These are phyloP conservation scores for Osmoderma eremita DNA, from an alignment of 2,888 invertebrate genomes.

Conservation along the genomic window DNA sequence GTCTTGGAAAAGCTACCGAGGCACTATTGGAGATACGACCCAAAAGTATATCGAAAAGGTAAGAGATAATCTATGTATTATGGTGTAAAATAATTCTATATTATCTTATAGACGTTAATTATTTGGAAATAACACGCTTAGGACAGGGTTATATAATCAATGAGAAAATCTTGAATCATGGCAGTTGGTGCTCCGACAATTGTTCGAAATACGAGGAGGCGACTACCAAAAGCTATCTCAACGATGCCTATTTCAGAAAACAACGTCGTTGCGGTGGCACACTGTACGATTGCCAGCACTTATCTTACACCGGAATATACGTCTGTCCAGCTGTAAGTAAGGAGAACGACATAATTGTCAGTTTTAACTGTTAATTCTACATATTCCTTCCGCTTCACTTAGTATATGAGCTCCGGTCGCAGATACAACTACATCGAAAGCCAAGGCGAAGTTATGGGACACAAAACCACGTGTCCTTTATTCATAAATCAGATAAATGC, in stretches of 20 bases:
- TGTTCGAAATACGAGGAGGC: constrained; percentile 6
- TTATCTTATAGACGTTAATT: constrained; percentile 64
- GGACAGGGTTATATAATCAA: constrained; percentile 85
- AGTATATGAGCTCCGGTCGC: constrained; percentile 62
- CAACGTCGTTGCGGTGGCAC: background rate
- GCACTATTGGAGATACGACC: constrained; percentile 82
- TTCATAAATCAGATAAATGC: constrained; percentile 70
- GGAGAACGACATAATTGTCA: background rate
- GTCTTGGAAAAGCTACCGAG: constrained; percentile 75
- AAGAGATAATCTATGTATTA: constrained; percentile 40
- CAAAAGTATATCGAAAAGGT: constrained; percentile 54
- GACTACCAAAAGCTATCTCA: background rate
- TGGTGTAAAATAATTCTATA: background rate
- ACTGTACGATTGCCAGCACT: constrained; percentile 47
- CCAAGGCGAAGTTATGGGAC: constrained; percentile 72
- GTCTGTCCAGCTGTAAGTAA: constrained; percentile 51
- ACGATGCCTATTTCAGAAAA: background rate
- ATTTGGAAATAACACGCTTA: constrained; percentile 76
- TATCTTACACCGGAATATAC: constrained; percentile 61
- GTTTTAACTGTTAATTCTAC: constrained; percentile 19
- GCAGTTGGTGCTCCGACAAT: constrained; percentile 74
- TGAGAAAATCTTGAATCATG: constrained; percentile 80
- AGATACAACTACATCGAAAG: constrained; percentile 82
- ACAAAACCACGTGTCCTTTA: constrained; percentile 64
- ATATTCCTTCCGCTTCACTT: background rate